These are phyloP conservation scores for Eilema depressum DNA, from an alignment of 2,888 invertebrate species.

Conservation along the genomic window DNA sequence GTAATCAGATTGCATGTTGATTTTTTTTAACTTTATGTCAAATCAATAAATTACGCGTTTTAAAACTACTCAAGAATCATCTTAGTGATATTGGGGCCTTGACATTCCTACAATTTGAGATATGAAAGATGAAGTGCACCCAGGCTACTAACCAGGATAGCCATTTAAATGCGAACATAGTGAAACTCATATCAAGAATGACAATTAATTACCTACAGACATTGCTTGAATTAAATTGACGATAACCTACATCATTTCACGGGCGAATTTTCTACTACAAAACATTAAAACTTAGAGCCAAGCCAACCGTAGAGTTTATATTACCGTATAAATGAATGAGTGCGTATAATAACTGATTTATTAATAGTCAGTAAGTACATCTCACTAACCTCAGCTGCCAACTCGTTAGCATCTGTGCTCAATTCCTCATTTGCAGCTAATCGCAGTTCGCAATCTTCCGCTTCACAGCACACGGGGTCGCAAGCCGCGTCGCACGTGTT, in stretches of 20 bases:
- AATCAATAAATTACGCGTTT: neutral
- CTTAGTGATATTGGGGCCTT: too few species aligned
- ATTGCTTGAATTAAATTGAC: neutral
- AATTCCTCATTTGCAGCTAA: conserved; percentile 76
- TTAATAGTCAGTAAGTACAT: conserved; percentile 36
- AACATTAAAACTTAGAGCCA: neutral
- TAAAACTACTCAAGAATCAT: neutral
- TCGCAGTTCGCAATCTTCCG: conserved; percentile 73
- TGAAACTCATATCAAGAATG: neutral
- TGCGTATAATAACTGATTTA: conserved; percentile 37
- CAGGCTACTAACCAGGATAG: too few species aligned
- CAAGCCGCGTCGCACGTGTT: conserved; percentile 79
- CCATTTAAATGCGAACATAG: too few species aligned
- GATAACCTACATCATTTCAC: neutral
- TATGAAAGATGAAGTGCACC: too few species aligned
- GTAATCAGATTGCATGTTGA: neutral
- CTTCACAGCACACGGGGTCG: conserved; percentile 78
- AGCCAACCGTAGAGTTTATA: neutral
- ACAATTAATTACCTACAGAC: too few species aligned
- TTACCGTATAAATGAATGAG: conserved; percentile 24
- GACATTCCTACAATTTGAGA: too few species aligned
- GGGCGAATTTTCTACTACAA: neutral
- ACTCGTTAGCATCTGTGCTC: conserved; percentile 80
- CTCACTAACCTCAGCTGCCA: conserved; percentile 78
- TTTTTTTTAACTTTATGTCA: neutral